Base-by-base conservation (phyloP, 1,140 invertebrate genomes). In the Galleria mellonella region DNA sequence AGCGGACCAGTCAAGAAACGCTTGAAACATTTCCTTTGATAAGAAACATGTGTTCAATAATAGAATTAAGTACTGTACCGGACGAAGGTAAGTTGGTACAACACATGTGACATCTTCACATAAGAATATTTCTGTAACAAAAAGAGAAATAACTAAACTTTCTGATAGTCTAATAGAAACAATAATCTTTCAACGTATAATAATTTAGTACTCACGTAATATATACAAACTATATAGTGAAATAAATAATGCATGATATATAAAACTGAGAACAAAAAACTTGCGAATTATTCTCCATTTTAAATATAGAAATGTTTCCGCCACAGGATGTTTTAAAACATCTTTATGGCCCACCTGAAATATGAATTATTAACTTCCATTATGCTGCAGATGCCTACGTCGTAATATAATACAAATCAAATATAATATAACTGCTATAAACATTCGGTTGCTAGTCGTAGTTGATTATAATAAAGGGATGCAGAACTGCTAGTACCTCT, bases 241-340 rank as follows among this genome's bases (percentile, higher is more conserved):
- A 1, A 93, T 93, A 62, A 94, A 94, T 4, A 94, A 65, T 0
- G 92, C 89, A 59, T 96, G 94, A 68, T 94, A 95, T 14, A 93
- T 85, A 10, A 96, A 82, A 58, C 93, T 94, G 43, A 94, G 87
- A 0, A 95, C 84, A 59, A 96, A 96, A 71, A 95, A 95, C 72
- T 94, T 94, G 30, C 94, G 87, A 38, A 96, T 94, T 57, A 91
- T 88, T 12, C 92, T 78, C 94, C 94, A 96, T 86, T 95, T 95
- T 2, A 95, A 75, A 49, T 93, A 91, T 0, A 95, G 74, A 62
- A 95, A 95, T 7, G 93, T 94, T 66, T 94, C 93, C 47, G 92
- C 93, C 0, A 95, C 86, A 0, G 94, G 93, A 83, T 95, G 94
- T 71, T 94, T 92, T 1, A 95, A 73, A 12, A 95, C 83, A 23